Percentiles rank a stretch among this genome's conserved stretches.
Evolutionary conservation across 2,113 vertebrate genomes (phyloP).

Genomic region (Peromyscus polionotus): DNA sequence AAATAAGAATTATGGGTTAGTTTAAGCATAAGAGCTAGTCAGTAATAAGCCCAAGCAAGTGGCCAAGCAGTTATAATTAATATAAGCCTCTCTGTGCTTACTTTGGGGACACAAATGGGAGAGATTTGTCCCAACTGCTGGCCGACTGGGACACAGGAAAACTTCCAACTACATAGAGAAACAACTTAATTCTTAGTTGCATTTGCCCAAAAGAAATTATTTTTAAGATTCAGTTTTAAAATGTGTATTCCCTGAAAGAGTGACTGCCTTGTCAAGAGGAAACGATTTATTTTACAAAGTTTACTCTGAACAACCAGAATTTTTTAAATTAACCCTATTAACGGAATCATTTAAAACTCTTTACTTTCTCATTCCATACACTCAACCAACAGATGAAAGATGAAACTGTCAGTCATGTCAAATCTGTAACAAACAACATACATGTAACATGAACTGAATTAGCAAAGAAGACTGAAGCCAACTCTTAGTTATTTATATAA

Average conservation of each 20-base stretch:
- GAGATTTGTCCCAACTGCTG: no score
- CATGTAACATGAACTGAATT: not conserved
- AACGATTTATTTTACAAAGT: not conserved
- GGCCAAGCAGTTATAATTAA: no score
- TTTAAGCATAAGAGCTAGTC: no score
- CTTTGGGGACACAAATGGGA: no score
- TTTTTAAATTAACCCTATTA: not conserved
- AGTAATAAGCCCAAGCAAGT: no score
- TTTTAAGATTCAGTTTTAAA: not conserved
- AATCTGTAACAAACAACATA: not conserved
- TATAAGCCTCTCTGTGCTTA: no score
- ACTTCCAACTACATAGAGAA: not conserved
- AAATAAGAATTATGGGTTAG: no score
- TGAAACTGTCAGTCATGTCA: not conserved
- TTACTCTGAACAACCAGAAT: not conserved
- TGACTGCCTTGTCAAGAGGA: not conserved
- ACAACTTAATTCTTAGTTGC: not conserved
- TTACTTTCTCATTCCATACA: not conserved
- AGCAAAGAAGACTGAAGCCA: not conserved
- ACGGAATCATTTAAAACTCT: not conserved
- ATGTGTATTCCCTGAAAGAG: not conserved
- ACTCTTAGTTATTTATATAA: not conserved
- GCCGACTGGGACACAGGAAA: no score
- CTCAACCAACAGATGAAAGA: not conserved
- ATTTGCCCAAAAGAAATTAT: not conserved